phyloP scores from a whole-genome alignment of 2,888 invertebrate species.

The Tiliacea aurago region DNA sequence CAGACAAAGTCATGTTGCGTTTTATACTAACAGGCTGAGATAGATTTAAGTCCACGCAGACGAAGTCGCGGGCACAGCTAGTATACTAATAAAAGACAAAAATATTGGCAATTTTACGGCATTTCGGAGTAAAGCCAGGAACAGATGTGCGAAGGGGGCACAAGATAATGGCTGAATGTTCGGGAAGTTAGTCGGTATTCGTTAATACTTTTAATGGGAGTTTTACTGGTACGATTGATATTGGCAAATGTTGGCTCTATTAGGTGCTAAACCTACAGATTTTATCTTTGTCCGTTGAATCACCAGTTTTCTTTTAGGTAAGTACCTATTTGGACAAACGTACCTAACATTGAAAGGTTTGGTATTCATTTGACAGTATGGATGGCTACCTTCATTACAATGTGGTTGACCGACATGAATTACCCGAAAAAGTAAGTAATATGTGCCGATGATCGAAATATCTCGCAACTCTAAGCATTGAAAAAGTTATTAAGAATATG shows the following conservation, averaged over 20 bases:
- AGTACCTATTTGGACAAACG: neutral
- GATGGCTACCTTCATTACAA: neutral
- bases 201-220: conserved; percentile 51
- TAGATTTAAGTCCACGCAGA: too few relatives aligned
- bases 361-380: neutral
- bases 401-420: neutral
- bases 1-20: too few relatives aligned
- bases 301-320: neutral
- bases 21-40: too few relatives aligned
- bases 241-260: conserved; percentile 20
- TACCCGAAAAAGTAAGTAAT: neutral
- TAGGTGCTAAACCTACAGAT: neutral
- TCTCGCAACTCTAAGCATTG: neutral
- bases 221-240: conserved; percentile 50
- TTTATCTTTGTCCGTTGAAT: neutral
- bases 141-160: conserved; percentile 47
- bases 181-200: conserved; percentile 38
- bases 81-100: conserved; percentile 43
- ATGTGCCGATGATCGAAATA: neutral
- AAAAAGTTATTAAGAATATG: neutral
- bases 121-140: conserved; percentile 50
- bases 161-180: conserved; percentile 46
- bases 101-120: conserved; percentile 38
- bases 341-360: neutral
- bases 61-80: too few relatives aligned